These are phyloP conservation scores for Cyrtonyx montezumae DNA, from an alignment of 2,113 vertebrate species.

Conservation along the genomic window DNA sequence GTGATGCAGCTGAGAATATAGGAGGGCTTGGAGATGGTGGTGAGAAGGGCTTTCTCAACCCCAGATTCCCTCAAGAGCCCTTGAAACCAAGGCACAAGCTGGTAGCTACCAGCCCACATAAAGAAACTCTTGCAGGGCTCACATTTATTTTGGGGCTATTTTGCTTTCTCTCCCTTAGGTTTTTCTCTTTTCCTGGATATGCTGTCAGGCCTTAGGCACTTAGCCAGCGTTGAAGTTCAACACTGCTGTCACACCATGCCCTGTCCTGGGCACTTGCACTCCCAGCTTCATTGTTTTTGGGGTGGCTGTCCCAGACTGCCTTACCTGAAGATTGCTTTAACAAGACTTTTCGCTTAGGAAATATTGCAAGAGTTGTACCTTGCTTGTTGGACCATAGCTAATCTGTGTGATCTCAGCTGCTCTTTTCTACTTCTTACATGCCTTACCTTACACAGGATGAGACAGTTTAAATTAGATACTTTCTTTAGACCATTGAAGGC, in stretches of 20 bases:
- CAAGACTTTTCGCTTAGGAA: neutral
- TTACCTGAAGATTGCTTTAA: neutral
- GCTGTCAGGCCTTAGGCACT: neutral
- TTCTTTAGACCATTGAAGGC: neutral
- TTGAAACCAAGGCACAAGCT: neutral
- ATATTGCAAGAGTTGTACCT: neutral
- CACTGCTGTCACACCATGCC: neutral
- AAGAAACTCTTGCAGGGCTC: neutral
- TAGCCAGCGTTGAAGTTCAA: conserved; percentile 6
- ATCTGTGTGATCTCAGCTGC: neutral
- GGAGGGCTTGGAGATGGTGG: neutral
- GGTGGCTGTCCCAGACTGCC: neutral
- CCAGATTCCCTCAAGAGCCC: neutral
- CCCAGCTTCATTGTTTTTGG: neutral
- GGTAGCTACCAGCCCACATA: neutral
- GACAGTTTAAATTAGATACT: neutral
- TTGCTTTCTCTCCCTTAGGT: neutral
- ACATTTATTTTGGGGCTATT: neutral
- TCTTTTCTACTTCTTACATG: neutral
- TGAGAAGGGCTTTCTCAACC: neutral
- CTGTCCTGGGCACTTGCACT: neutral
- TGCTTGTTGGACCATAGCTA: neutral
- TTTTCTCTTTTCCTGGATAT: neutral
- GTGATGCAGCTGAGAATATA: neutral
- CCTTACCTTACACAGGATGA: neutral